Evolutionary conservation across 2,797 vertebrate species (phyloP).

Genomic region (Ambastaia sidthimunki): DNA sequence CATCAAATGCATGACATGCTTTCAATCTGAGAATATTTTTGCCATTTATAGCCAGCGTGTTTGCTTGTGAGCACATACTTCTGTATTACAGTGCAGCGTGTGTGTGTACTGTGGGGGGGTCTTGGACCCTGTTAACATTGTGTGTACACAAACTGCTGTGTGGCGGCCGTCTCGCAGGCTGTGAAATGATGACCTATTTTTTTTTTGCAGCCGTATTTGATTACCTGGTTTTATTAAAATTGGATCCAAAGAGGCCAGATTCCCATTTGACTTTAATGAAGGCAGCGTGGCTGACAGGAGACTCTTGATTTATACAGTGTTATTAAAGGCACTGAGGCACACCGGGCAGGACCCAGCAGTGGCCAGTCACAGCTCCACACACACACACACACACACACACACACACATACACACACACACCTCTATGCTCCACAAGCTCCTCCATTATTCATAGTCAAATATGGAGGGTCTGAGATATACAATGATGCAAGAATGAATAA

Average conservation of each 20-base stretch:
- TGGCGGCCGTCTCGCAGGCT: slow-evolving; percentile 69
- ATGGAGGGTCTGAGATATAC: slow-evolving; percentile 64
- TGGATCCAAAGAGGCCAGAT: slow-evolving; percentile 80
- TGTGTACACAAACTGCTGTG: slow-evolving; percentile 67
- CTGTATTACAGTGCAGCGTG: slow-evolving; percentile 18
- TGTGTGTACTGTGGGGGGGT: slow-evolving; percentile 47
- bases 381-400: slow-evolving; percentile 41
- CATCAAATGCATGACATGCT: slow-evolving; percentile 7
- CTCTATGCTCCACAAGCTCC: slow-evolving; percentile 78
- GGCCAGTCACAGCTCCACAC: slow-evolving; percentile 65
- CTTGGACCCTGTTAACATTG: slow-evolving; percentile 64
- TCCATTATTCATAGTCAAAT: slow-evolving; percentile 87
- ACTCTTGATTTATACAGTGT: slow-evolving; percentile 84
- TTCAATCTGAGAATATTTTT: slow-evolving; percentile 26
- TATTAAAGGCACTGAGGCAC: slow-evolving; percentile 80
- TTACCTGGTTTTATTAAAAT: slow-evolving; percentile 84
- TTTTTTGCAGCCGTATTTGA: slow-evolving; percentile 77
- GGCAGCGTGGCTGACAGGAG: slow-evolving; percentile 78
- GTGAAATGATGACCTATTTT: slow-evolving; percentile 79
- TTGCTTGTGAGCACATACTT: slow-evolving; percentile 20
- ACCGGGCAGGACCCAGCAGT: slow-evolving; percentile 57
- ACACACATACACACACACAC: slow-evolving; percentile 56
- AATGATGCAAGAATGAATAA: slow-evolving; percentile 83
- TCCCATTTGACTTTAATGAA: slow-evolving; percentile 83
- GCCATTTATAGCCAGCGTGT: not conserved